Conservation (phyloP, 2,113 vertebrate genomes). For the Serinus canaria region DNA sequence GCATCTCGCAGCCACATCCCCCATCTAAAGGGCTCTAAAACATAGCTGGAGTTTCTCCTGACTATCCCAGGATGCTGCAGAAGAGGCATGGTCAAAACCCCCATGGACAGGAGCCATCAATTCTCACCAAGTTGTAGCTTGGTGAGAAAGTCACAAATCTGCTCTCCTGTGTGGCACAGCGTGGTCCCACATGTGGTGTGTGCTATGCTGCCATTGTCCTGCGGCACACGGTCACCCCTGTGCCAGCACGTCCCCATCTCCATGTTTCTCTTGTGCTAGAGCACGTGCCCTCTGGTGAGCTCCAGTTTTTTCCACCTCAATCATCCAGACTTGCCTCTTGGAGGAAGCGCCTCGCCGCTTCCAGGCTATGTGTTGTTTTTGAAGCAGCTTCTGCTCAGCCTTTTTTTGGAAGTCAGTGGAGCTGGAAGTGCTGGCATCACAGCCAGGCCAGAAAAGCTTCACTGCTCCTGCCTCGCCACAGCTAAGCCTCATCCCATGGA, state of each 20-base stretch:
- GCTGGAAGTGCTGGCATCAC: neutral
- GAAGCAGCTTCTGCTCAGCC: neutral
- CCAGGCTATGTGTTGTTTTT: rapidly evolving
- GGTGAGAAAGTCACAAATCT: neutral
- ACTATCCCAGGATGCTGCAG: neutral
- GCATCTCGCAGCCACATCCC: neutral
- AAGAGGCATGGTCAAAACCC: neutral
- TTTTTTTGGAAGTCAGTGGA: neutral
- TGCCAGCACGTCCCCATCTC: rapidly evolving
- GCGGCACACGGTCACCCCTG: rapidly evolving
- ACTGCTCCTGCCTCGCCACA: rapidly evolving
- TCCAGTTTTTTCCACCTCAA: neutral
- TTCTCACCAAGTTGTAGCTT: neutral
- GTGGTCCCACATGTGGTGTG: rapidly evolving
- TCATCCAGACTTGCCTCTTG: neutral
- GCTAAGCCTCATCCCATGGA: neutral
- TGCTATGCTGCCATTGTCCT: neutral
- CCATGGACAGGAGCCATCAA: rapidly evolving
- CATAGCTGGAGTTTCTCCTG: neutral
- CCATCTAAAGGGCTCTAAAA: neutral
- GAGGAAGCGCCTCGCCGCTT: neutral
- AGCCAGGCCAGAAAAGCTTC: neutral
- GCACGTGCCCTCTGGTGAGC: rapidly evolving
- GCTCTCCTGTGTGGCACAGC: rapidly evolving
- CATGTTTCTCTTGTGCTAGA: rapidly evolving